phyloP scores from a whole-genome alignment of 1,140 invertebrate genomes.

The Watersipora subatra region DNA sequence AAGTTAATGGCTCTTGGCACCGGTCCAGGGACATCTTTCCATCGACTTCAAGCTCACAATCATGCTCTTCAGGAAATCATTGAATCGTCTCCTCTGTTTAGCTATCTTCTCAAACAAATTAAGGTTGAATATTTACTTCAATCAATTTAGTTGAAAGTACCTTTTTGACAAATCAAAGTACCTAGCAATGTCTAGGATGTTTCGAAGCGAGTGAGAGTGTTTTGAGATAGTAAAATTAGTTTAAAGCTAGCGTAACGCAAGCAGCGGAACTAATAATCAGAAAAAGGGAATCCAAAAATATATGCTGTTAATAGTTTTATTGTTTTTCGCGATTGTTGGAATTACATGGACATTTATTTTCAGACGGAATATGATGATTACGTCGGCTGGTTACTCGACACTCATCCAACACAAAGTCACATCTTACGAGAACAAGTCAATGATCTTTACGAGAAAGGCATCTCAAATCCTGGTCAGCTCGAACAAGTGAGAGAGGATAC shows the following conservation, averaged over 20 bases:
- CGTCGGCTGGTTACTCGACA: slow-evolving; percentile 27
- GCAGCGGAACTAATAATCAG: not conserved
- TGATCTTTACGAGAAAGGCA: slow-evolving; percentile 23
- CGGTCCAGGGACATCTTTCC: slow-evolving; percentile 27
- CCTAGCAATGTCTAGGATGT: too few species aligned
- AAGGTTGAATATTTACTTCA: slow-evolving; percentile 32
- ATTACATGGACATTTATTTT: slow-evolving; percentile 2
- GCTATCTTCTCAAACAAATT: slow-evolving; percentile 25
- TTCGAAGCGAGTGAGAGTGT: too few species aligned
- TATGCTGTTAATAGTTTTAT: not conserved
- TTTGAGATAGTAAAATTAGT: too few species aligned
- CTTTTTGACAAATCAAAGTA: too few species aligned
- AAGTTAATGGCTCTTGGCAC: not conserved
- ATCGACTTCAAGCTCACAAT: slow-evolving; percentile 32
- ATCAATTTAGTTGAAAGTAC: too few species aligned
- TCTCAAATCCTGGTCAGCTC: slow-evolving; percentile 21
- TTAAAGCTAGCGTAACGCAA: too few species aligned
- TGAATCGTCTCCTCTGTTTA: slow-evolving; percentile 28
- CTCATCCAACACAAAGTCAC: slow-evolving; percentile 24
- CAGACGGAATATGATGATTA: slow-evolving; percentile 35
- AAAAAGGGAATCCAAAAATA: not conserved
- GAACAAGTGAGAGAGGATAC: slow-evolving; percentile 19
- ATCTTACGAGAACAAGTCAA: slow-evolving; percentile 27
- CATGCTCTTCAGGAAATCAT: slow-evolving; percentile 30
- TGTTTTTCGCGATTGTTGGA: too few species aligned